A percentile compares a stretch with the other conserved stretches of the same genome.
Conservation (phyloP, 2,113 vertebrate species). For the Cottus gobio region DNA sequence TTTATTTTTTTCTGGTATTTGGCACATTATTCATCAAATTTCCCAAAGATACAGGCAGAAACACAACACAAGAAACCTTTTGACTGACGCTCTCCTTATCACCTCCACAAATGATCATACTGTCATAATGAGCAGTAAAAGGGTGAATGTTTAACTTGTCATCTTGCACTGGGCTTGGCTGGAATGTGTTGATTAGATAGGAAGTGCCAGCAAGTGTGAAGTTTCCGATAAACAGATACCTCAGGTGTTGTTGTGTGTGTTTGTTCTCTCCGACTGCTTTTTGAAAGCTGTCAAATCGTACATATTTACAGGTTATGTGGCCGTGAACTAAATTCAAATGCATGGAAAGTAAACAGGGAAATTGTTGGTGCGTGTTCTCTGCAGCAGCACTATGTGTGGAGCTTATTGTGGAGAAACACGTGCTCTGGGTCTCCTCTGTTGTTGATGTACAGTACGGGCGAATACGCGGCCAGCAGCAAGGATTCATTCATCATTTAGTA, state of each 20-base stretch:
- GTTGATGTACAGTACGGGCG: constrained; percentile 12
- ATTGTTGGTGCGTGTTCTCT: not conserved
- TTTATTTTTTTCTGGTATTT: not conserved
- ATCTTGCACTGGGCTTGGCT: constrained; percentile 40
- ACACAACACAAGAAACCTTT: not conserved
- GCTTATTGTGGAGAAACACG: constrained; percentile 37
- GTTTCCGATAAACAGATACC: not conserved
- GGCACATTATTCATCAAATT: not conserved
- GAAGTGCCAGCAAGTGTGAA: constrained; percentile 15
- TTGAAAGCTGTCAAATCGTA: too few species aligned
- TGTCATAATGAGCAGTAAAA: constrained; percentile 30
- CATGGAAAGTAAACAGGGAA: not conserved
- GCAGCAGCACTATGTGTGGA: not conserved
- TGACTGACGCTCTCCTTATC: not conserved
- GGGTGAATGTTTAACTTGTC: constrained; percentile 56
- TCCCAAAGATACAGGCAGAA: not conserved
- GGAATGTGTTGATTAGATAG: constrained; percentile 54
- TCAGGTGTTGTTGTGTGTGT: not conserved
- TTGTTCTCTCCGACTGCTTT: not conserved
- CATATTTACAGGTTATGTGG: constrained; percentile 9
- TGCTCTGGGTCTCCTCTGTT: constrained; percentile 41
- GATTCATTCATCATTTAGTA: constrained; percentile 77
- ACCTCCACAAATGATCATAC: not conserved
- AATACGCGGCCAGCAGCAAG: constrained; percentile 25
- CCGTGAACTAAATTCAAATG: not conserved